phyloP scores from a whole-genome alignment of 2,113 vertebrate genomes.

The Melospiza georgiana region DNA sequence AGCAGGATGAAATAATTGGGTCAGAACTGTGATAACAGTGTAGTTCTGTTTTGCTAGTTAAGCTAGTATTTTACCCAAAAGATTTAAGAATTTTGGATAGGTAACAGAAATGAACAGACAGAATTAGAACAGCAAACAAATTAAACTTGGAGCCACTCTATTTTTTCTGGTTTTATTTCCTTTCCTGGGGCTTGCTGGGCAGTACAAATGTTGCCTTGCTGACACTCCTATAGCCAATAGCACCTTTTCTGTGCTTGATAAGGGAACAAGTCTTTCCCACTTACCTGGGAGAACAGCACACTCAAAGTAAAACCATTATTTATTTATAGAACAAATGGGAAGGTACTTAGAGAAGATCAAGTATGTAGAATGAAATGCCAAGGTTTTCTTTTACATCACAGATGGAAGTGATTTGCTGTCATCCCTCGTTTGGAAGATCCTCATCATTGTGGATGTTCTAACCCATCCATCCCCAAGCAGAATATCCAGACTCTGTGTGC shows the following conservation, averaged over 20 bases:
- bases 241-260: neutral
- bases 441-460: neutral
- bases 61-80: neutral
- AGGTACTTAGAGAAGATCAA: constrained; percentile 21
- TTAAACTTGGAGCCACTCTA: neutral
- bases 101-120: neutral
- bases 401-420: constrained; percentile 4
- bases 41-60: neutral
- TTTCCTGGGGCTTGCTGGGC: neutral
- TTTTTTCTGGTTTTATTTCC: neutral
- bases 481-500: neutral
- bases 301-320: neutral
- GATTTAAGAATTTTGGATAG: neutral
- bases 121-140: neutral
- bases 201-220: neutral
- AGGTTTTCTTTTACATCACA: constrained; percentile 46
- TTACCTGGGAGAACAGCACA: neutral
- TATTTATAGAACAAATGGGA: constrained; percentile 47
- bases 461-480: neutral
- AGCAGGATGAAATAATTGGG: neutral
- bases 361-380: constrained; percentile 3
- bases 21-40: neutral
- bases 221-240: neutral
- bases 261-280: neutral
- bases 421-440: constrained; percentile 1